Base-by-base conservation (phyloP, 30 jellyfish, hydroid and myxozoan genomes). In the Pelagia noctiluca region DNA sequence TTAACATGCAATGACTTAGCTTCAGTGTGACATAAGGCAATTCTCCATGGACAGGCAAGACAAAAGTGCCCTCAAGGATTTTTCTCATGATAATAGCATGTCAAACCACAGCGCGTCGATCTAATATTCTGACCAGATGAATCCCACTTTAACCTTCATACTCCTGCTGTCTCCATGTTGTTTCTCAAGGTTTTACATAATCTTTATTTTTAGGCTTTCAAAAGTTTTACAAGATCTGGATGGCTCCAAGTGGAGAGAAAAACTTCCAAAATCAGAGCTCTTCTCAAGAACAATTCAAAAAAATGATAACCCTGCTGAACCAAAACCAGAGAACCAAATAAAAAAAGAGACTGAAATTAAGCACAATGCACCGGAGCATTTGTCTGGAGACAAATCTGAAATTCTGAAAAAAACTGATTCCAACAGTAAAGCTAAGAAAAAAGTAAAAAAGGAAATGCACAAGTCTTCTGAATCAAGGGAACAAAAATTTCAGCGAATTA, bases 211-310 rank as follows among this genome's bases (percentile, higher is more conserved):
- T 63, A 86, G 96, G 84, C 48, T 84, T 21, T 42, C 69, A n/a
- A 37, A 38, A 21, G 38, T 67, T 26, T 60, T 90, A 54, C 62
- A 57, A 60, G 63, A 68, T 2, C 60, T 61, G 47, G 95, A 91
- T 63, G 98, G 96, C 26, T 64, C 86, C 1, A n/a, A 33, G 5
- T 85, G 98, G 98, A 50, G 96, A 35, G 86, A 80, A 1, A 81
- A 70, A 18, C 48, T 91, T 21, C 98, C 98, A 1, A 50, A 65
- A 60, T 32, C 18, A 13, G 69, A 25, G 68, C 21, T 30, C 12
- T 52, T 52, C 21, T 52, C 68, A 5, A 52, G n/a, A n/a, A n/a
- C n/a, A n/a, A n/a, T n/a, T n/a, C n/a, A n/a, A n/a, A n/a, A n/a
- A n/a, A n/a, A n/a, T n/a, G n/a, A n/a, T n/a, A n/a, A n/a, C n/a